phyloP scores from a whole-genome alignment of 2,888 invertebrate species.

The Acleris emargana region DNA sequence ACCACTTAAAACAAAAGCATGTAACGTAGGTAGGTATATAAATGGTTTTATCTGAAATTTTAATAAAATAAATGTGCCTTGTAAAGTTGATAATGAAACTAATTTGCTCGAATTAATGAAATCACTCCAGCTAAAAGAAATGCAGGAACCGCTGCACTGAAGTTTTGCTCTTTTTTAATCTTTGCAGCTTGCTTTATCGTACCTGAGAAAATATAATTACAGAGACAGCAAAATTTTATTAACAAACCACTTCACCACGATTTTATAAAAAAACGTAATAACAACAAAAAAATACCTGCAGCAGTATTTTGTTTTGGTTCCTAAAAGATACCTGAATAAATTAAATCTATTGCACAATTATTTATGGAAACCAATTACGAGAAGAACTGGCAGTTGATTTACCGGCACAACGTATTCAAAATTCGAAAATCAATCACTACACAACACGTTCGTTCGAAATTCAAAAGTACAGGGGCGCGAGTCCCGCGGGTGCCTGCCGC shows the following conservation, averaged over 20 bases:
- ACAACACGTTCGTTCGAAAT: conserved; percentile 20
- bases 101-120: conserved; percentile 1
- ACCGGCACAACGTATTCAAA: neutral
- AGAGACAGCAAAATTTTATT: neutral
- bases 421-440: conserved; percentile 6
- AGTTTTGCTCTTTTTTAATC: neutral
- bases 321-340: too few species aligned
- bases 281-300: too few species aligned
- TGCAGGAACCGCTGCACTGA: neutral
- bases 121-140: neutral
- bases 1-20: too few species aligned
- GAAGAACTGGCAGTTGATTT: neutral
- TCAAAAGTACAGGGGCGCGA: conserved; percentile 12
- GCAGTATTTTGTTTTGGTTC: too few species aligned
- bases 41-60: too few species aligned
- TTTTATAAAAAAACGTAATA: too few species aligned
- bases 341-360: too few species aligned
- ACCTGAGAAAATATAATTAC: neutral
- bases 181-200: neutral
- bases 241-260: too few species aligned
- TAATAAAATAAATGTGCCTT: neutral
- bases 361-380: neutral
- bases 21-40: too few species aligned
- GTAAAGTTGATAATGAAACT: conserved; percentile 7
- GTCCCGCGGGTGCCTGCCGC: conserved; percentile 17